A percentile compares a stretch with the other conserved stretches of the same genome.
Evolutionary conservation across 2,888 invertebrate genomes (phyloP).

Genomic region (Kryphioiulus occultus): DNA sequence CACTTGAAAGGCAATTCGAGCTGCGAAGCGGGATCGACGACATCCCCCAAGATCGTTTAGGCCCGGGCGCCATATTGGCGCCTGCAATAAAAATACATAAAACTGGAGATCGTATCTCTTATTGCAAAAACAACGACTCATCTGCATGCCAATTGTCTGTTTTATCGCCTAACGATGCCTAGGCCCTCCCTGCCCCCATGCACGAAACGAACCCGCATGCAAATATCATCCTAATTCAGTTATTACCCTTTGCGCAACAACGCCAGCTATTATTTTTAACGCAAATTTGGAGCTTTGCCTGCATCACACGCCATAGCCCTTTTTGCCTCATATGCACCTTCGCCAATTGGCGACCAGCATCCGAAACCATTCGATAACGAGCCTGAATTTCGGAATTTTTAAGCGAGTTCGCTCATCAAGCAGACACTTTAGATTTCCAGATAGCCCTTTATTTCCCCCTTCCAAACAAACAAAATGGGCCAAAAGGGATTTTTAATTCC

Average conservation of each 20-base stretch:
- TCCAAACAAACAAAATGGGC: slow-evolving; percentile 14
- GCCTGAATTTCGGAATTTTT: not conserved
- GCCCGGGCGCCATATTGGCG: slow-evolving; percentile 14
- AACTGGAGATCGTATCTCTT: not conserved
- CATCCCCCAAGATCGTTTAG: not conserved
- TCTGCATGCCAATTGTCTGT: slow-evolving; percentile 31
- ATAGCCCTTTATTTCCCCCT: not conserved
- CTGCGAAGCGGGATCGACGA: not conserved
- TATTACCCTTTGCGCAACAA: slow-evolving; percentile 9
- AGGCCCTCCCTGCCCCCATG: not conserved
- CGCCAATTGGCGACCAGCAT: not conserved
- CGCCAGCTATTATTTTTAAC: not conserved
- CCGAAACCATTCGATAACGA: not conserved
- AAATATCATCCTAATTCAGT: slow-evolving; percentile 25
- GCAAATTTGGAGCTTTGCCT: not conserved
- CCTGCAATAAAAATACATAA: not conserved
- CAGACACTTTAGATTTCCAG: not conserved
- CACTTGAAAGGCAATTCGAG: not conserved
- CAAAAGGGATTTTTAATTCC: slow-evolving; percentile 30
- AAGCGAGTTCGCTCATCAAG: not conserved
- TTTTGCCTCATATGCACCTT: not conserved
- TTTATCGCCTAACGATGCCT: not conserved
- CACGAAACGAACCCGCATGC: not conserved
- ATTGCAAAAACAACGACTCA: slow-evolving; percentile 26
- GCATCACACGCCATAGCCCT: not conserved